phyloP scores from a whole-genome alignment of 2,888 invertebrate genomes.

The Cryptus armator region DNA sequence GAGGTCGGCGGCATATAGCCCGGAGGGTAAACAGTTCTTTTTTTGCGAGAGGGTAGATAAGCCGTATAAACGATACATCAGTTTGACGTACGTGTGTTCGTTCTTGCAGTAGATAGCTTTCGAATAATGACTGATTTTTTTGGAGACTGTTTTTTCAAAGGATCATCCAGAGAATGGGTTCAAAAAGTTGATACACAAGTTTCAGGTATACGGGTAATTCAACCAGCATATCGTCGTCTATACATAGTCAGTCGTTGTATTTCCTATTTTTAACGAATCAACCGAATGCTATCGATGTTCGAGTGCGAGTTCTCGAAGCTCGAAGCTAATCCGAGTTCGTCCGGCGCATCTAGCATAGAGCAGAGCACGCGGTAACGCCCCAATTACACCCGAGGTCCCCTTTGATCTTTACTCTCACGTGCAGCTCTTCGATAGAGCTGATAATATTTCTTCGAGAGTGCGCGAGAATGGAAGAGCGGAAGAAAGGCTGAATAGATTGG shows the following conservation, averaged over 20 bases:
- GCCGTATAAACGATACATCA: constrained; percentile 11
- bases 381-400: constrained; percentile 66
- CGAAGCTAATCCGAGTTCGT: constrained; percentile 7
- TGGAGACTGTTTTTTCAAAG: background rate
- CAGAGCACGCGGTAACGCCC: constrained; percentile 59
- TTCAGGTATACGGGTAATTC: background rate
- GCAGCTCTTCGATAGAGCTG: constrained; percentile 70
- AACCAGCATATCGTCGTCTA: background rate
- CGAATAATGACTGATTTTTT: background rate
- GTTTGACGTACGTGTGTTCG: constrained; percentile 19
- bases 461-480: background rate
- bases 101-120: background rate
- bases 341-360: background rate
- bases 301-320: background rate
- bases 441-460: constrained; percentile 63
- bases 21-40: constrained; percentile 27
- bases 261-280: background rate
- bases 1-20: constrained; percentile 6
- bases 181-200: background rate
- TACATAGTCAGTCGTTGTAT: background rate
- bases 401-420: constrained; percentile 69
- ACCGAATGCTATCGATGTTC: background rate
- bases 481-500: constrained; percentile 4
- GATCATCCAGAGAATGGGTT: background rate
- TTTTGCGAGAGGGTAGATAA: constrained; percentile 15